Evolutionary conservation across 2,113 vertebrate species (phyloP), one percentile per base, ranked within the genome.

Genomic region (Gobius niger): DNA sequence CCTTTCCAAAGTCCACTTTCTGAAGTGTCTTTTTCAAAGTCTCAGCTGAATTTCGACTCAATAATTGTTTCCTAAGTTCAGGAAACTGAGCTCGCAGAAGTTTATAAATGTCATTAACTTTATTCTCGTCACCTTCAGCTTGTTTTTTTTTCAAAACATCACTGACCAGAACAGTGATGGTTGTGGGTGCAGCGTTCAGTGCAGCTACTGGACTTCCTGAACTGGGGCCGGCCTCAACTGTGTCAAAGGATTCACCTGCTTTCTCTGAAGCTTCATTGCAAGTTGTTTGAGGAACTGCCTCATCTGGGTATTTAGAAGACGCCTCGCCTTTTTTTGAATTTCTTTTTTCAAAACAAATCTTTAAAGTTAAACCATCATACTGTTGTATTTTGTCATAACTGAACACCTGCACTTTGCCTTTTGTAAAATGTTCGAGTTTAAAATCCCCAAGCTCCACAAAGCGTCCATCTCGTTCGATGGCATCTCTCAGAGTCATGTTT

Each of bases 381-480:
- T 0, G 0, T 47, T 77, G 1, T 0, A 50, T 57, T 0, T 1
- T 12, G 16, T 75, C 60, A n/a, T 63, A 2, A 53, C 7, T 51
- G 14, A 59, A 12, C 9, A 1, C 1, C 2, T 0, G 0, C 0
- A 0, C 0, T 5, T 3, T 1, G 11, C 8, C 0, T 49, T 9
- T 0, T 40, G 53, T 11, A 40, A 40, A 0, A 4, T 68, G 75
- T 40, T 80, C 10, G 1, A 80, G 51, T 0, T 1, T 0, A 46
- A 69, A 83, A 4, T 16, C 0, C 0, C 1, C 2, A 0, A 80
- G n/a, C 7, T 72, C 19, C 19, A 34, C 13, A 52, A 82, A 83
- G 64, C 80, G 70, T 14, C 80, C 14, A 9, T 85, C 83, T 68
- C 0, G 49, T 8, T 16, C 15, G 19, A 82, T 60, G 65, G 72